phyloP scores from a whole-genome alignment of 2,888 invertebrate genomes.

The Drosophila anomelani region DNA sequence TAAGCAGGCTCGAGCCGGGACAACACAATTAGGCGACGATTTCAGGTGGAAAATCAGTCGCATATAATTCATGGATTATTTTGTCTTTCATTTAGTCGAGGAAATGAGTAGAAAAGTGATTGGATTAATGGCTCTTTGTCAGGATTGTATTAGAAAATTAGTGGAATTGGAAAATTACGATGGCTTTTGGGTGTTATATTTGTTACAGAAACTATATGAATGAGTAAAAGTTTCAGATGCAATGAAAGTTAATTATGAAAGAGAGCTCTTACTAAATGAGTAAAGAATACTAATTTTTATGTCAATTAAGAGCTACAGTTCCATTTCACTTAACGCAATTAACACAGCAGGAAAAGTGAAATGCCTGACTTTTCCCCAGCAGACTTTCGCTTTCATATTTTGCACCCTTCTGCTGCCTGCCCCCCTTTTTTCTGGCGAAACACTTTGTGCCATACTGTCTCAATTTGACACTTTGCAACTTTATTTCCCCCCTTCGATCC shows the following conservation, averaged over 20 bases:
- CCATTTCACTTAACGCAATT: slow-evolving; percentile 32
- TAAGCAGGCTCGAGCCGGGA: slow-evolving; percentile 50
- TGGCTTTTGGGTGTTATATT: background rate
- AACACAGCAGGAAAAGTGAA: slow-evolving; percentile 9
- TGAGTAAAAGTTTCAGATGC: background rate
- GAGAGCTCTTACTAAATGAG: background rate
- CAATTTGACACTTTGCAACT: slow-evolving; percentile 61
- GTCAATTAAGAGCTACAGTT: slow-evolving; percentile 24
- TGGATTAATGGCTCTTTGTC: slow-evolving; percentile 8
- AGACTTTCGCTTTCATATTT: slow-evolving; percentile 36
- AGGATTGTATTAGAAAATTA: background rate
- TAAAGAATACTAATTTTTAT: slow-evolving; percentile 11
- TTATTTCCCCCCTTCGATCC: slow-evolving; percentile 26
- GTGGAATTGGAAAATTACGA: background rate
- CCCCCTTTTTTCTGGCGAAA: background rate
- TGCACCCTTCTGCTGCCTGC: background rate
- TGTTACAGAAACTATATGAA: background rate
- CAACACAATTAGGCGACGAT: slow-evolving; percentile 41
- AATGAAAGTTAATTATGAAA: background rate
- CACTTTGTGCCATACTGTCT: slow-evolving; percentile 54
- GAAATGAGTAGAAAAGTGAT: slow-evolving; percentile 17
- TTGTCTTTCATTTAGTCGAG: slow-evolving; percentile 10
- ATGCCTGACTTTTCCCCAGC: background rate
- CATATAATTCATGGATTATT: slow-evolving; percentile 41
- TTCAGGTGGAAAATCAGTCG: slow-evolving; percentile 50